phyloP scores from a whole-genome alignment of 2,797 vertebrate species.

The Buceros bicornis region DNA sequence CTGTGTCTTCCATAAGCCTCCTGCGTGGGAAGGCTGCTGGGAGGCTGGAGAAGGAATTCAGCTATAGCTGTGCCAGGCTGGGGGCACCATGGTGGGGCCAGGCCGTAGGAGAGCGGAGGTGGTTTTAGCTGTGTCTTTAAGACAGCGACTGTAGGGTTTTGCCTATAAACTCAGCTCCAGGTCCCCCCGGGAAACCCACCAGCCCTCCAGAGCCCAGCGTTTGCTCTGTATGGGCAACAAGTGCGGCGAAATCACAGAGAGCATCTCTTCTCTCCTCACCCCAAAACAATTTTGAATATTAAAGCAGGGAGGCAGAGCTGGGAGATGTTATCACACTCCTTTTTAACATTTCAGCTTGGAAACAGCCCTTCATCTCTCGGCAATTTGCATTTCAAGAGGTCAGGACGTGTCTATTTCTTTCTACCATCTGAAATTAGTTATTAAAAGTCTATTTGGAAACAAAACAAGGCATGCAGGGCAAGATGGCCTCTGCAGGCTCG shows the following conservation, averaged over 20 bases:
- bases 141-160: no score
- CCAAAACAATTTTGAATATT: neutral
- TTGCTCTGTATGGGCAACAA: neutral
- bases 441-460: constrained; percentile 8
- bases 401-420: neutral
- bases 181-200: neutral
- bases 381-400: constrained; percentile 59
- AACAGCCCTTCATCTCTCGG: neutral
- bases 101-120: accelerated
- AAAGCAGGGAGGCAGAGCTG: neutral
- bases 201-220: accelerated
- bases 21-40: neutral
- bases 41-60: neutral
- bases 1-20: neutral
- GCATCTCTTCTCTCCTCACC: neutral
- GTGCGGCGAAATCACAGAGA: accelerated
- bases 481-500: constrained; percentile 12
- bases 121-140: neutral
- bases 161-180: no score
- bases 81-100: neutral
- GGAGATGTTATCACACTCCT: neutral
- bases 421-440: neutral
- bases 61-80: accelerated
- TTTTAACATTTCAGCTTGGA: neutral
- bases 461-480: neutral